Evolutionary conservation across 2,888 invertebrate species (phyloP).

Genomic region (Oxyteleia sp.): DNA sequence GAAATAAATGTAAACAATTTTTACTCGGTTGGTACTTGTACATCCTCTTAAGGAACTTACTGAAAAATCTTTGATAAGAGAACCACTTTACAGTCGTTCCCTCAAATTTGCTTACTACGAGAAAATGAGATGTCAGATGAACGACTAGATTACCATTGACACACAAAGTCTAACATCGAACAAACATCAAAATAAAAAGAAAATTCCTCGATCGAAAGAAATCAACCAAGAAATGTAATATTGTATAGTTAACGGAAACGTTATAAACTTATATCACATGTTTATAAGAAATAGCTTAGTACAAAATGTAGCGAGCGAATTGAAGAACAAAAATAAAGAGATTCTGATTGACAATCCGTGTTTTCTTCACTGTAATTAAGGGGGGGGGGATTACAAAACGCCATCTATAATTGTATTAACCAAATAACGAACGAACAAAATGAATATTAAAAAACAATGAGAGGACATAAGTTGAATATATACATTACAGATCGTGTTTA

Average conservation of each 20-base stretch:
- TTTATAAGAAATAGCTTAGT: slow-evolving; percentile 79
- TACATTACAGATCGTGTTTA: slow-evolving; percentile 77
- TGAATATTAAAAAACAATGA: slow-evolving; percentile 44
- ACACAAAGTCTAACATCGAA: slow-evolving; percentile 25
- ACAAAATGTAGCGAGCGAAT: slow-evolving; percentile 80
- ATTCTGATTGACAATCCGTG: slow-evolving; percentile 36
- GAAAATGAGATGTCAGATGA: slow-evolving; percentile 13
- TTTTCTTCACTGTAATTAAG: slow-evolving; percentile 10
- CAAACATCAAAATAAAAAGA: slow-evolving; percentile 2
- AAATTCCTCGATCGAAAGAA: not conserved
- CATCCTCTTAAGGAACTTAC: no score
- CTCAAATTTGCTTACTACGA: no score
- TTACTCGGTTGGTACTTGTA: no score
- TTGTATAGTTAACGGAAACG: slow-evolving; percentile 41
- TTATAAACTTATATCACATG: slow-evolving; percentile 77
- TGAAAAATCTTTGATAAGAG: no score
- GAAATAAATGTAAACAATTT: no score
- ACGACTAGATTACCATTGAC: slow-evolving; percentile 10
- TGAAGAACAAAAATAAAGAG: slow-evolving; percentile 79
- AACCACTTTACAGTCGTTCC: slow-evolving; percentile 24
- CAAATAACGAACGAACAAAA: not conserved
- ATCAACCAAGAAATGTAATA: slow-evolving; percentile 15
- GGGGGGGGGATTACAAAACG: not conserved
- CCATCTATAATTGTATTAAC: not conserved
- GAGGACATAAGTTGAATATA: slow-evolving; percentile 46